These are phyloP conservation scores for Tapirus indicus DNA, from an alignment of 2,797 vertebrate genomes.

Conservation along the genomic window DNA sequence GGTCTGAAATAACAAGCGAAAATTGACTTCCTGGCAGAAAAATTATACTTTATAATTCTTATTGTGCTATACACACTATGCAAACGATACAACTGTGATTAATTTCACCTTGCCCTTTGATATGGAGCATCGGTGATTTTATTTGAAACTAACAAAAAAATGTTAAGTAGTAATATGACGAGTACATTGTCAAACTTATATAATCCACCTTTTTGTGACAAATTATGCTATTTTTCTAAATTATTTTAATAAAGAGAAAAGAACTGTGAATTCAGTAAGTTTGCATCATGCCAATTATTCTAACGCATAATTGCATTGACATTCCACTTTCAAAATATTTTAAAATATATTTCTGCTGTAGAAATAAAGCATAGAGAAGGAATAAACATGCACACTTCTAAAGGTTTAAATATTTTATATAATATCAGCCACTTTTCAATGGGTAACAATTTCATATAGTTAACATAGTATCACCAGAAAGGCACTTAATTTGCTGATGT, in stretches of 20 bases:
- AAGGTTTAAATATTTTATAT: neutral
- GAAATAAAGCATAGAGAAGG: neutral
- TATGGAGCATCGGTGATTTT: neutral
- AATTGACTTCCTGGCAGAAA: neutral
- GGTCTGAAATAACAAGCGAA: neutral
- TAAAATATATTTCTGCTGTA: neutral
- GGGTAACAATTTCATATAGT: neutral
- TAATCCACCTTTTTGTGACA: neutral
- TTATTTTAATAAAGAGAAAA: neutral
- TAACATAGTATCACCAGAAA: neutral
- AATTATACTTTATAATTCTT: neutral
- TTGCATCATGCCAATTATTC: neutral
- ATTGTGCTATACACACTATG: neutral
- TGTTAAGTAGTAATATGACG: neutral
- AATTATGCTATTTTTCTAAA: neutral
- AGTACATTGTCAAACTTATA: neutral
- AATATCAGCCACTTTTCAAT: neutral
- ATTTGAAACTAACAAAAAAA: neutral
- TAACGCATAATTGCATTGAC: neutral
- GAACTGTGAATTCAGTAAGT: neutral
- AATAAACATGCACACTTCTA: neutral
- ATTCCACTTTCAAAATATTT: constrained; percentile 42
- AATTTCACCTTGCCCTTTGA: neutral
- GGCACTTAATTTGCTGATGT: neutral
- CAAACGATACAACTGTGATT: neutral